These are phyloP conservation scores for Scylla paramamosain DNA, from an alignment of 1,140 invertebrate species.

Conservation along the genomic window DNA sequence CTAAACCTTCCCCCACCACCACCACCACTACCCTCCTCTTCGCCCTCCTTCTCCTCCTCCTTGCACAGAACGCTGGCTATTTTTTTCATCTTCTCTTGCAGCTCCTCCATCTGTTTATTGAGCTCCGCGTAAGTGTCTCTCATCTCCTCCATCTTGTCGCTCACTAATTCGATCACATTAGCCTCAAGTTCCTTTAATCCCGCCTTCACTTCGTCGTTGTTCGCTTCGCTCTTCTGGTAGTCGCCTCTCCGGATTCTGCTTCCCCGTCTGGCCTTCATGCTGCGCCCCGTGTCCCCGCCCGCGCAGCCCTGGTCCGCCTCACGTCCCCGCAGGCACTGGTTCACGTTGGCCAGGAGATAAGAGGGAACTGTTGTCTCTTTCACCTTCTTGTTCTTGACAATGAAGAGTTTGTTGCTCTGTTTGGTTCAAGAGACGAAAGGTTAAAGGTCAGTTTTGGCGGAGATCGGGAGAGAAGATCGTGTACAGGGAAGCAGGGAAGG, in stretches of 20 bases:
- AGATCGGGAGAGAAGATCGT: slow-evolving; percentile 4
- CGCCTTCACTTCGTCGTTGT: slow-evolving; percentile 63
- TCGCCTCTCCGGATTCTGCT: slow-evolving; percentile 62
- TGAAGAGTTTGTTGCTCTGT: slow-evolving; percentile 57
- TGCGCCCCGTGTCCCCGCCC: slow-evolving; percentile 36
- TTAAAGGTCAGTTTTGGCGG: not conserved
- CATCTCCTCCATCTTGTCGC: slow-evolving; percentile 66
- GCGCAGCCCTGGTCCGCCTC: slow-evolving; percentile 31
- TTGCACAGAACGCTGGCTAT: not conserved
- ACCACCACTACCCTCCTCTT: not conserved
- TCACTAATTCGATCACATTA: slow-evolving; percentile 70
- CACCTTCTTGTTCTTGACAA: slow-evolving; percentile 64
- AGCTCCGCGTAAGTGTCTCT: slow-evolving; percentile 19
- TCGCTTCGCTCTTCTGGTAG: slow-evolving; percentile 50
- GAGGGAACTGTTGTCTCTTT: slow-evolving; percentile 38
- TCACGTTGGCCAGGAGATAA: slow-evolving; percentile 55
- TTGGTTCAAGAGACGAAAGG: not conserved
- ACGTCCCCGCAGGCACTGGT: slow-evolving; percentile 63
- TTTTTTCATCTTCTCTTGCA: slow-evolving; percentile 54
- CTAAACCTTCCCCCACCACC: not conserved
- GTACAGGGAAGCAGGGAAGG: not conserved
- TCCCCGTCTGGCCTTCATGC: not conserved
- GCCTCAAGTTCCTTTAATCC: slow-evolving; percentile 74
- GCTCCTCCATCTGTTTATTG: not conserved
- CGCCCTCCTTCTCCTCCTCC: not conserved